These are phyloP conservation scores for Aethes cnicana DNA, from an alignment of 2,888 invertebrate genomes.

Conservation along the genomic window DNA sequence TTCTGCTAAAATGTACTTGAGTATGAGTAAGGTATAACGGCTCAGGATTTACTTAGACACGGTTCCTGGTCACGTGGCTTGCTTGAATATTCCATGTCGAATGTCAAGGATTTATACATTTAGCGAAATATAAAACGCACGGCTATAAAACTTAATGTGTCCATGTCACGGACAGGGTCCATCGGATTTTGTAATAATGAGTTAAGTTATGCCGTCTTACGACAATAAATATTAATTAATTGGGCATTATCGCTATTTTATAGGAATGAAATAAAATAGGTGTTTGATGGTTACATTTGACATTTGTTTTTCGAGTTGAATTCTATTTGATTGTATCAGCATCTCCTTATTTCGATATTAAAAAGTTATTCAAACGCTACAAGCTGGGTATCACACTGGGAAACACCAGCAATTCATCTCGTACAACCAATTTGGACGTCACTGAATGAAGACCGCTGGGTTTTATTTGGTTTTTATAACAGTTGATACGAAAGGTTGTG, in stretches of 20 bases:
- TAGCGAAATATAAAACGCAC: conserved; percentile 25
- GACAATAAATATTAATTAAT: conserved; percentile 31
- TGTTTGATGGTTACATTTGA: background rate
- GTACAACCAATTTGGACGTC: conserved; percentile 7
- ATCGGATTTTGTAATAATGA: conserved; percentile 26
- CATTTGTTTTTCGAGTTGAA: too few relatives aligned
- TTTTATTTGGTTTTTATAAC: conserved; percentile 29
- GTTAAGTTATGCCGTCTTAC: conserved; percentile 23
- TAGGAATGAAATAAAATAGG: conserved; percentile 8
- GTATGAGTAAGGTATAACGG: conserved; percentile 37
- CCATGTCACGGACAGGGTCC: conserved; percentile 24
- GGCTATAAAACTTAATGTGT: conserved; percentile 28
- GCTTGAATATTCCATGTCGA: conserved; percentile 21
- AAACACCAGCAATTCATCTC: conserved; percentile 29
- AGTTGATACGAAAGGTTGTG: conserved; percentile 28
- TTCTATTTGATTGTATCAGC: too few relatives aligned
- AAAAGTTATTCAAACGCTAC: conserved; percentile 11
- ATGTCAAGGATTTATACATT: conserved; percentile 27
- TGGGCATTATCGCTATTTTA: conserved; percentile 11
- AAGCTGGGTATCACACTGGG: conserved; percentile 8
- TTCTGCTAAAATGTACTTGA: conserved; percentile 41
- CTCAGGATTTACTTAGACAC: conserved; percentile 32
- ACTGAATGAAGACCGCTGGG: conserved; percentile 2
- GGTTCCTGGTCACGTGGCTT: conserved; percentile 13
- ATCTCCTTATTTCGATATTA: too few relatives aligned